Conservation (phyloP, 2,888 invertebrate genomes). For the Tinea pellionella region DNA sequence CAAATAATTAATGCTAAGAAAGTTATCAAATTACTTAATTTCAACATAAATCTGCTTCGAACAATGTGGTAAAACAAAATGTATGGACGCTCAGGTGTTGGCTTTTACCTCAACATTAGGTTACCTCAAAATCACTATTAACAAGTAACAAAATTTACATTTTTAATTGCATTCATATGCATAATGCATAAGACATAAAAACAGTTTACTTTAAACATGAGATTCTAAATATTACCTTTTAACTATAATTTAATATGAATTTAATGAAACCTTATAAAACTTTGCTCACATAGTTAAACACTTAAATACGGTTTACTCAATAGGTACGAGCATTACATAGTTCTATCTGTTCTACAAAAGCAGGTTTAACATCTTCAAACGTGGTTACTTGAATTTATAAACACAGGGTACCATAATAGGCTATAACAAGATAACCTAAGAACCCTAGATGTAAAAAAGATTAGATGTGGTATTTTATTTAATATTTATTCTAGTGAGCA, state of each 20-base stretch:
- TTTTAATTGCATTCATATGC: neutral
- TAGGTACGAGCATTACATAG: neutral
- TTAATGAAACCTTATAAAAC: neutral
- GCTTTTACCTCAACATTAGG: too few relatives aligned
- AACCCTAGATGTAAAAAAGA: neutral
- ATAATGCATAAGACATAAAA: neutral
- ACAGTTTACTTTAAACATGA: neutral
- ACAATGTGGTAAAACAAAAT: too few relatives aligned
- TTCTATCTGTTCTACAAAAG: neutral
- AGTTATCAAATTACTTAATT: too few relatives aligned
- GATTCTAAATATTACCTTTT: neutral
- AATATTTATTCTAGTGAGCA: neutral
- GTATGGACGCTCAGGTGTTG: too few relatives aligned
- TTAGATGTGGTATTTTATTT: neutral
- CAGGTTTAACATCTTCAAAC: conserved; percentile 2
- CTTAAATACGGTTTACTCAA: neutral
- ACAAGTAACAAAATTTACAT: too few relatives aligned
- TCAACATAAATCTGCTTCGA: too few relatives aligned
- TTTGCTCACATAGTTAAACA: neutral
- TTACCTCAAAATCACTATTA: too few relatives aligned
- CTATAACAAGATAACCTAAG: conserved; percentile 9
- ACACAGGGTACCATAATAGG: conserved; percentile 9
- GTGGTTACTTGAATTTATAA: conserved; percentile 12
- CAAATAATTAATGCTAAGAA: too few relatives aligned
- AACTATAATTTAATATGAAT: conserved; percentile 6